phyloP scores from a whole-genome alignment of 1,140 invertebrate species.

The Colletes latitarsis region DNA sequence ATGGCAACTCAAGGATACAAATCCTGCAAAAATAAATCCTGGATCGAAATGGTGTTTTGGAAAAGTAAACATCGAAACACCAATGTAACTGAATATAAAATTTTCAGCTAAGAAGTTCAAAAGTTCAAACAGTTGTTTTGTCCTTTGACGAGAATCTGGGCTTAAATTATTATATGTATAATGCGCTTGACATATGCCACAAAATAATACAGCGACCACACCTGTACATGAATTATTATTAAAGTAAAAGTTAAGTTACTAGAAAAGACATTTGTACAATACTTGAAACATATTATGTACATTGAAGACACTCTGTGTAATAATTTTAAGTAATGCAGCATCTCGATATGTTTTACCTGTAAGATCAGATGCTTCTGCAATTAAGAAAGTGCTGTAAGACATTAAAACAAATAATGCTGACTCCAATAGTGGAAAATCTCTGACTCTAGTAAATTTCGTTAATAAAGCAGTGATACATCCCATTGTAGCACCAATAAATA shows the following conservation, averaged over 20 bases:
- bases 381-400: conserved; percentile 98
- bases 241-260: background rate
- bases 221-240: conserved; percentile 82
- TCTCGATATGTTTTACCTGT: conserved; percentile 86
- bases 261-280: background rate
- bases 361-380: conserved; percentile 96
- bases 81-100: conserved; percentile 99
- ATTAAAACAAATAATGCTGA: conserved; percentile 98
- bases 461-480: conserved; percentile 96
- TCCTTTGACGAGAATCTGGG: conserved; percentile 91
- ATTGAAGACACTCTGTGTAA: background rate
- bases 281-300: background rate
- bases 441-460: conserved; percentile 97
- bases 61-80: conserved; percentile 99
- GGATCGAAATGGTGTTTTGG: conserved; percentile 96
- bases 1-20: conserved; percentile 88
- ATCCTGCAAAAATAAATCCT: conserved; percentile 94
- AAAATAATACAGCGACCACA: conserved; percentile 97
- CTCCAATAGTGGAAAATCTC: conserved; percentile 97
- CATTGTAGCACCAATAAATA: conserved; percentile 94
- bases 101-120: conserved; percentile 98
- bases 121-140: conserved; percentile 97
- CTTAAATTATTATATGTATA: conserved; percentile 99
- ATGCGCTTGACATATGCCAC: conserved; percentile 99
- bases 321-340: background rate